These are phyloP conservation scores for Casuarius casuarius DNA, from an alignment of 2,113 vertebrate species.

Conservation along the genomic window DNA sequence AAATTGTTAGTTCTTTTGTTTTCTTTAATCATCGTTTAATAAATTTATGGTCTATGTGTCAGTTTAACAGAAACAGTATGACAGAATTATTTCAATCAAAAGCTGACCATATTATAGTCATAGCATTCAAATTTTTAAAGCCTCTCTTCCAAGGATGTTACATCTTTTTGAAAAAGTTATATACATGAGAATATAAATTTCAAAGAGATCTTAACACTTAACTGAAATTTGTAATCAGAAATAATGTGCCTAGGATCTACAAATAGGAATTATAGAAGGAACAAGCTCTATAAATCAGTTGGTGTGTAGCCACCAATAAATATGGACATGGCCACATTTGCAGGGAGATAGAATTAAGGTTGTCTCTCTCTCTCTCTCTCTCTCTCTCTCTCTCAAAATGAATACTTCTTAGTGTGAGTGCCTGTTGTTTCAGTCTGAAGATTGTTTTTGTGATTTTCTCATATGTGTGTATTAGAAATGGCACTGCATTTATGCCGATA, in stretches of 20 bases:
- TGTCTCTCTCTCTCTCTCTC: background rate
- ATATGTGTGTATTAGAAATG: background rate
- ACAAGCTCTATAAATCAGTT: background rate
- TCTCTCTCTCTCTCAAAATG: background rate
- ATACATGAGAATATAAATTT: background rate
- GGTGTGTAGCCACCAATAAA: background rate
- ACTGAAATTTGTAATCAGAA: background rate
- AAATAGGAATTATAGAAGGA: background rate
- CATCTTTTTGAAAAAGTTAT: background rate
- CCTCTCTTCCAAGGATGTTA: background rate
- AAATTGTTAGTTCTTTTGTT: background rate
- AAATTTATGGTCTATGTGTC: background rate
- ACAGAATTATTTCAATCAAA: background rate
- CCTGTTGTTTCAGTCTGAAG: background rate
- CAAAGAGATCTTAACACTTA: background rate
- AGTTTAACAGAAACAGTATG: background rate
- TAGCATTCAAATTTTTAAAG: background rate
- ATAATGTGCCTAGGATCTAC: background rate
- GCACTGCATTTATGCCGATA: background rate
- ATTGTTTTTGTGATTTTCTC: background rate
- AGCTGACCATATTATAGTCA: accelerated
- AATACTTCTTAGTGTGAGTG: background rate
- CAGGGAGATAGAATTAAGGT: background rate
- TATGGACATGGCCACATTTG: background rate
- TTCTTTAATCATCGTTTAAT: background rate